These are phyloP conservation scores for Drosophila meridionalis DNA, from an alignment of 2,888 invertebrate species.

Conservation along the genomic window DNA sequence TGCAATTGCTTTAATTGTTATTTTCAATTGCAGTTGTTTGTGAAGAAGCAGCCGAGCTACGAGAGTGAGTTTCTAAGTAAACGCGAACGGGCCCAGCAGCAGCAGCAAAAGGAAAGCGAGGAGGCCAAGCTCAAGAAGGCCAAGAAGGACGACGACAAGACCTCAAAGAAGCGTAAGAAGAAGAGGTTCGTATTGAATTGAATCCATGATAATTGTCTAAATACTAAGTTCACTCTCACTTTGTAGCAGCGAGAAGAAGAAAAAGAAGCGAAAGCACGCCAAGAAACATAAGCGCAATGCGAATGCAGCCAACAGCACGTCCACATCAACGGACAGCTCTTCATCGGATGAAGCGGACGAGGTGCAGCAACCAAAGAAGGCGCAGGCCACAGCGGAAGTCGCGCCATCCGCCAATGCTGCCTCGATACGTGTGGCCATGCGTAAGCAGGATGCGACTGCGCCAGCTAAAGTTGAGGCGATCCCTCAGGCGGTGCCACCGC, in stretches of 20 bases:
- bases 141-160: constrained; percentile 83
- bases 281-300: constrained; percentile 85
- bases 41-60: constrained; percentile 94
- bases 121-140: constrained; percentile 85
- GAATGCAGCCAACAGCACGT: constrained; percentile 58
- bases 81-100: constrained; percentile 89
- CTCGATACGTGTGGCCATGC: constrained; percentile 89
- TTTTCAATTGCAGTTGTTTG: constrained; percentile 88
- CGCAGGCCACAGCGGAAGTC: constrained; percentile 25
- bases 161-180: constrained; percentile 86
- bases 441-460: constrained; percentile 55
- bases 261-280: constrained; percentile 85
- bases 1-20: not conserved
- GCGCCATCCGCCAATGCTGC: constrained; percentile 81
- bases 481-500: constrained; percentile 77
- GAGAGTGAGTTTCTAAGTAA: constrained; percentile 94
- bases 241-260: constrained; percentile 85
- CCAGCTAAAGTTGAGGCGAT: constrained; percentile 68
- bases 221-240: not conserved
- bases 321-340: constrained; percentile 71
- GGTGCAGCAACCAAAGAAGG: constrained; percentile 58
- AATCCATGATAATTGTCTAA: not conserved
- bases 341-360: constrained; percentile 67
- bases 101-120: constrained; percentile 84
- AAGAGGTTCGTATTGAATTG: constrained; percentile 84